Evolutionary conservation across 2,888 invertebrate genomes (phyloP).

Genomic region (Euclidia mi): DNA sequence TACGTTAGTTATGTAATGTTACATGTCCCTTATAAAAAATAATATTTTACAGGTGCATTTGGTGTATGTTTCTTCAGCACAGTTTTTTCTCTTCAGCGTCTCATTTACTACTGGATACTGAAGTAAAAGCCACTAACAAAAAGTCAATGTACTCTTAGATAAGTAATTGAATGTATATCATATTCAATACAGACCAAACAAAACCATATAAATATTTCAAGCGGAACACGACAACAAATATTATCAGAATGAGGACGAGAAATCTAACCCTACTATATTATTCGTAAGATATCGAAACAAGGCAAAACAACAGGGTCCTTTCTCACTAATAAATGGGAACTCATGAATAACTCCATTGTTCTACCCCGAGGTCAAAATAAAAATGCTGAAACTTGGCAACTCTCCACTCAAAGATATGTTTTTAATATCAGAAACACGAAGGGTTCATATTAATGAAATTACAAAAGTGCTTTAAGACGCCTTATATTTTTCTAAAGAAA

Average conservation of each 20-base stretch:
- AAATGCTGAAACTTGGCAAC: neutral
- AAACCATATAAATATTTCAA: neutral
- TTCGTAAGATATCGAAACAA: conserved; percentile 1
- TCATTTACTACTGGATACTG: too few species aligned
- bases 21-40: too few species aligned
- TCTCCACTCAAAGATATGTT: neutral
- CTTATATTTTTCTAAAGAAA: neutral
- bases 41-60: too few species aligned
- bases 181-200: neutral
- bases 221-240: neutral
- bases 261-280: neutral
- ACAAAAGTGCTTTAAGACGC: conserved; percentile 20
- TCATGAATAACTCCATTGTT: conserved; percentile 6
- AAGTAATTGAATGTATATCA: too few species aligned
- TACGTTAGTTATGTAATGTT: too few species aligned
- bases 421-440: conserved; percentile 3
- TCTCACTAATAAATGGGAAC: conserved; percentile 1
- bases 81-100: too few species aligned
- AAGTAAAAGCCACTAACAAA: too few species aligned
- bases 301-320: neutral
- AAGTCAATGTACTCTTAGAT: too few species aligned
- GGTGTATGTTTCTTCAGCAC: too few species aligned
- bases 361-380: conserved; percentile 1
- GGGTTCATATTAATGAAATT: conserved; percentile 42
- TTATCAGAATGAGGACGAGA: neutral